Base-by-base conservation (phyloP, 2,888 invertebrate species). In the Nomada fabriciana region DNA sequence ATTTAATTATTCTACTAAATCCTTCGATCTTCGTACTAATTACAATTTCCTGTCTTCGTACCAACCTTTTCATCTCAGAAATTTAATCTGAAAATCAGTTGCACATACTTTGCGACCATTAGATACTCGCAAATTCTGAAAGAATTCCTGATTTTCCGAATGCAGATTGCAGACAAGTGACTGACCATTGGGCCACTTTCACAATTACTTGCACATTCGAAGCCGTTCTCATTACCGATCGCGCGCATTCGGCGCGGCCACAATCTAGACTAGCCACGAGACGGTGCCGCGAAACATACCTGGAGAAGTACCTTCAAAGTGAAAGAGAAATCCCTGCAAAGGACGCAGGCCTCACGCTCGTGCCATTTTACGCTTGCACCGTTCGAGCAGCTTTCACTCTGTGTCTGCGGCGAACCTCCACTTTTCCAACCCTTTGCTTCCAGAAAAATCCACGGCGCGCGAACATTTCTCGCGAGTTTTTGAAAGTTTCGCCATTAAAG, bases 321-420 rank as follows among this genome's bases (percentile, higher is more conserved):
- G 63, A 61, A 65, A 77, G 83, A 86, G 86, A 84, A 82, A 86
- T 84, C 79, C 76, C 70, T 72, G 79, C 80, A 77, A 85, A 85
- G 82, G 73, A 64, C 63, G 60, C 63, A 65, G 68, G 76, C 70
- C 80, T 59, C 69, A 25, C 13, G 69, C 74, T 75, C 73, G 72
- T 82, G 71, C 72, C 75, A 82, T 84, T 86, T 86, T 84, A 64
- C 72, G 80, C 60, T 76, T 60, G 52, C 61, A 76, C 72, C 65
- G 71, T 11, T 69, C 60, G 73, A 64, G 57, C 63, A 59, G 80
- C 86, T 86, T 86, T 86, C 86, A 81, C 83, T 77, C 25, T 79
- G 68, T 71, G 72, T 76, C 79, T 64, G 61, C 52, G 64, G 60
- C 79, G 61, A 43, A 42, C 23, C 76, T 59, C 57, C 71, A 74